These are phyloP conservation scores for Mechanitis mazaeus DNA, from an alignment of 2,888 invertebrate species.

Conservation along the genomic window DNA sequence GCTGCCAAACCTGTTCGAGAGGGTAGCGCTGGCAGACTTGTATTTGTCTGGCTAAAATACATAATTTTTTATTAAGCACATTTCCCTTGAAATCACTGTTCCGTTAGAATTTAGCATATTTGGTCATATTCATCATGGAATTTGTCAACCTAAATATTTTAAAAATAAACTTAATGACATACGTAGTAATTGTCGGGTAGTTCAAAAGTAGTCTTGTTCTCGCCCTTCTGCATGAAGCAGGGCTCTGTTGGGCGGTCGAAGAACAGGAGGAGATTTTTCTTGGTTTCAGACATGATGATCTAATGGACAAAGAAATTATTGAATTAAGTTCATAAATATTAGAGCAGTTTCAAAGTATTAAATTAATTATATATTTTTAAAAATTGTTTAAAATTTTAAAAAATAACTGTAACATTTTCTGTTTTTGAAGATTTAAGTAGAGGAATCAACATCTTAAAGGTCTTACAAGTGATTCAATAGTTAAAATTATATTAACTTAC, in stretches of 20 bases:
- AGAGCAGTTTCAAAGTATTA: background rate
- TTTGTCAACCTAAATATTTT: background rate
- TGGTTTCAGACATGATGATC: constrained; percentile 54
- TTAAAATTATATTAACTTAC: constrained; percentile 13
- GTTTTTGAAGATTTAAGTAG: too few relatives aligned
- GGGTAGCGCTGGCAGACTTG: constrained; percentile 41
- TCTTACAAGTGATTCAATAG: too few relatives aligned
- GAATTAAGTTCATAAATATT: too few relatives aligned
- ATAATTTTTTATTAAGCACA: background rate
- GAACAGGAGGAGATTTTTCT: constrained; percentile 78
- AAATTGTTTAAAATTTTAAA: too few relatives aligned
- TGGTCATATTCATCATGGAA: background rate
- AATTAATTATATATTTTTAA: too few relatives aligned
- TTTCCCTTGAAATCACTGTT: background rate
- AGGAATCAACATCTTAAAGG: too few relatives aligned
- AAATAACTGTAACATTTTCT: too few relatives aligned
- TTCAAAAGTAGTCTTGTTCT: constrained; percentile 77
- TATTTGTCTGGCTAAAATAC: constrained; percentile 62
- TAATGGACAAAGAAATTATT: constrained; percentile 21
- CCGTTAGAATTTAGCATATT: background rate
- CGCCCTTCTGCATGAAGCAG: constrained; percentile 85
- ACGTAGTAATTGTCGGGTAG: constrained; percentile 80
- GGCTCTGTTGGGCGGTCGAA: constrained; percentile 88
- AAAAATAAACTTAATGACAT: constrained; percentile 16
- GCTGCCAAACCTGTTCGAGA: constrained; percentile 77